These are phyloP conservation scores for Xenopus tropicalis DNA, from an alignment of 2,113 vertebrate species.

Conservation along the genomic window UCB_Xtro_10.0 CM004447.2:121835501-121836000, in stretches of 20 bases:
- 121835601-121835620: slow-evolving; percentile 46
- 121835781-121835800: background rate
- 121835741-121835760: slow-evolving; percentile 12
- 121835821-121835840: background rate
- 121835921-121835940: too few relatives aligned
- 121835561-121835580: slow-evolving; percentile 46
- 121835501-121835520: slow-evolving; percentile 45
- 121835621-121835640: slow-evolving; percentile 43
- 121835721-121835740: slow-evolving; percentile 23
- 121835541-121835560: slow-evolving; percentile 44
- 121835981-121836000: too few relatives aligned
- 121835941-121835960: too few relatives aligned
- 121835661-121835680: slow-evolving; percentile 27
- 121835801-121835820: background rate
- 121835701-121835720: slow-evolving; percentile 11
- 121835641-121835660: slow-evolving; percentile 43
- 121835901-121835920: too few relatives aligned
- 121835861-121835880: background rate
- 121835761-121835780: slow-evolving; percentile 25
- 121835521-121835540: slow-evolving; percentile 44
- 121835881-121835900: too few relatives aligned
- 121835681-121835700: slow-evolving; percentile 27
- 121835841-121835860: slow-evolving; percentile 4
- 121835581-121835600: slow-evolving; percentile 46
- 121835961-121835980: too few relatives aligned